These are phyloP conservation scores for Spondyliosoma cantharus DNA, from an alignment of 2,797 vertebrate species.

Conservation along the genomic window DNA sequence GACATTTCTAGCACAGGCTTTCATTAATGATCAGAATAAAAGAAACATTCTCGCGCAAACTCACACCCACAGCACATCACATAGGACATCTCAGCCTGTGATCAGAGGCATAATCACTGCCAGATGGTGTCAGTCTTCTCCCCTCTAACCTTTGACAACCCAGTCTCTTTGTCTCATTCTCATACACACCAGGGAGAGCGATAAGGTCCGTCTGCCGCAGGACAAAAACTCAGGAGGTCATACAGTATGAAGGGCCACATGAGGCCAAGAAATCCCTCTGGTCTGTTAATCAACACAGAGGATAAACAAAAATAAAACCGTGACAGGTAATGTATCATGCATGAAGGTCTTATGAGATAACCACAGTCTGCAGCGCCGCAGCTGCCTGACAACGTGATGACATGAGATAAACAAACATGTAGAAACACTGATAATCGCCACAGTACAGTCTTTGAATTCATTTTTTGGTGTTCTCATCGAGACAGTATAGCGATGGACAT, in stretches of 20 bases:
- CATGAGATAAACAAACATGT: conserved; percentile 31
- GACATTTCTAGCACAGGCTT: not conserved
- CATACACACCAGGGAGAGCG: conserved; percentile 56
- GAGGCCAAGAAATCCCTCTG: conserved; percentile 58
- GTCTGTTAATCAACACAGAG: conserved; percentile 73
- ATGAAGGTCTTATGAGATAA: conserved; percentile 36
- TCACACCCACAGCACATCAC: conserved; percentile 36
- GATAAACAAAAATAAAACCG: conserved; percentile 56
- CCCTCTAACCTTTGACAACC: conserved; percentile 76
- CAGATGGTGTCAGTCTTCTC: conserved; percentile 75
- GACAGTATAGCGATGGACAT: not conserved
- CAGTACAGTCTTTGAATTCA: conserved; percentile 1
- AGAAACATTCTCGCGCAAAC: conserved; percentile 9
- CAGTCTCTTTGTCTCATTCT: conserved; percentile 38
- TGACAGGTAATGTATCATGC: conserved; percentile 38
- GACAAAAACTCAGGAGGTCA: conserved; percentile 57
- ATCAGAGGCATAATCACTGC: conserved; percentile 79
- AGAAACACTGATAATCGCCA: conserved; percentile 36
- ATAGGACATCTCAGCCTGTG: conserved; percentile 58
- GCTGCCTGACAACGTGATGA: conserved; percentile 37
- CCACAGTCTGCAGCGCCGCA: conserved; percentile 17
- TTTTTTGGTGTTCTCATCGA: not conserved
- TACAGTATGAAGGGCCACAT: conserved; percentile 48
- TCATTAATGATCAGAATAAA: conserved; percentile 1
- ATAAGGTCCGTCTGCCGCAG: conserved; percentile 65